Base-by-base conservation (phyloP, 2,113 vertebrate genomes). In the Cairina moschata region DNA sequence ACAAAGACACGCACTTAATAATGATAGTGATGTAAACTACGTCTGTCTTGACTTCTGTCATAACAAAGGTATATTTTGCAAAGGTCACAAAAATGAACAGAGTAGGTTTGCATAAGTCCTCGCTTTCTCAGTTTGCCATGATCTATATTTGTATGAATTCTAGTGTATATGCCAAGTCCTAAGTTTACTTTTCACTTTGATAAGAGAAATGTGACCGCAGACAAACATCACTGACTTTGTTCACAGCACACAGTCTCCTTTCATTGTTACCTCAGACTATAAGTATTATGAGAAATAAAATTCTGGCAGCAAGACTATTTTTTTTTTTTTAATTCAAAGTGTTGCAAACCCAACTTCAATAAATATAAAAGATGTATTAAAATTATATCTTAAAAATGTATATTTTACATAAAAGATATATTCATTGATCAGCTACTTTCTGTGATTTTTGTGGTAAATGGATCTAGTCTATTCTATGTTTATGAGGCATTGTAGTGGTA, bases 381-480 rank as follows among this genome's bases (percentile, higher is more conserved):
- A 97, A 97, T 97, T 96, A 97, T 98, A 98, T 97, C 95, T 76
- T 82, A 96, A 83, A 98, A 97, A 97, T 98, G 98, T 98, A 98
- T 98, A 98, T 98, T 98, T 98, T 98, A 91, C 98, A 98, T 98
- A 98, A 98, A 91, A 98, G 91, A 98, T 86, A 97, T 97, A 98
- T 98, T 98, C 97, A 98, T 98, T 86, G 95, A 98, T 93, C 46
- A 88, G 84, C 95, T 97, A 97, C 54, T 94, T 97, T 97, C 95
- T 97, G 98, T 98, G 97, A 96, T 93, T 98, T 97, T 98, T 98
- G 98, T 98, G 97, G 95, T 97, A 97, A 97, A 97, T 96, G 73
- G 95, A 97, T 97, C 95, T 98, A 98, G 98, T 97, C 97, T 97
- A 91, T 98, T 97, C 97, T 95, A 96, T 98, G 97, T 98, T 97